phyloP scores from a whole-genome alignment of 2,797 vertebrate genomes.

The Darevskia mixta region DNA sequence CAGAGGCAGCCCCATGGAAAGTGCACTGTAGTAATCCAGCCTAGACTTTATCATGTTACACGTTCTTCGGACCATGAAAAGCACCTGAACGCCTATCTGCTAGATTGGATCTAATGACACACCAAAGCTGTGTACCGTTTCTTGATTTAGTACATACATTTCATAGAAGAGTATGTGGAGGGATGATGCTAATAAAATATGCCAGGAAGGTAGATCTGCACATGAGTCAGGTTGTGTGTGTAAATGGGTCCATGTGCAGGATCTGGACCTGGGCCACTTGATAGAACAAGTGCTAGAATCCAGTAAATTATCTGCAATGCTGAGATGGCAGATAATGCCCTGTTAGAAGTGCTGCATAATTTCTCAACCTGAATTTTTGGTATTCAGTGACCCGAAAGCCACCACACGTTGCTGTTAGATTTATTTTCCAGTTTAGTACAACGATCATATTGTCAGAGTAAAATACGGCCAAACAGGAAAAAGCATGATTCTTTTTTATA shows the following conservation, averaged over 20 bases:
- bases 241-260: no score
- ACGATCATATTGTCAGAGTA: conserved; percentile 5
- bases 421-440: conserved; percentile 42
- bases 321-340: conserved; percentile 19
- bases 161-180: no score
- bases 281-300: no score
- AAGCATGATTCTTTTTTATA: neutral
- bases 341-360: conserved; percentile 38
- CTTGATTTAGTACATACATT: no score
- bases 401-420: conserved; percentile 13
- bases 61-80: neutral
- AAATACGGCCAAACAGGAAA: neutral
- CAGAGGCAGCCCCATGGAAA: no score
- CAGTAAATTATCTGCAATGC: neutral
- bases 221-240: no score
- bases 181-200: no score
- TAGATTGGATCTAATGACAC: no score
- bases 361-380: conserved; percentile 43
- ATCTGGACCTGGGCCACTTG: no score
- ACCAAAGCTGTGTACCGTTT: no score
- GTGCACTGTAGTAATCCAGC: neutral
- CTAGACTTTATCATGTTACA: neutral
- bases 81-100: neutral
- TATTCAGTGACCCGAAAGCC: conserved; percentile 40
- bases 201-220: no score